Percentiles rank a stretch among this genome's conserved stretches.
phyloP scores from a whole-genome alignment of 2,113 vertebrate genomes.

The Pelecanoides urinatrix region DNA sequence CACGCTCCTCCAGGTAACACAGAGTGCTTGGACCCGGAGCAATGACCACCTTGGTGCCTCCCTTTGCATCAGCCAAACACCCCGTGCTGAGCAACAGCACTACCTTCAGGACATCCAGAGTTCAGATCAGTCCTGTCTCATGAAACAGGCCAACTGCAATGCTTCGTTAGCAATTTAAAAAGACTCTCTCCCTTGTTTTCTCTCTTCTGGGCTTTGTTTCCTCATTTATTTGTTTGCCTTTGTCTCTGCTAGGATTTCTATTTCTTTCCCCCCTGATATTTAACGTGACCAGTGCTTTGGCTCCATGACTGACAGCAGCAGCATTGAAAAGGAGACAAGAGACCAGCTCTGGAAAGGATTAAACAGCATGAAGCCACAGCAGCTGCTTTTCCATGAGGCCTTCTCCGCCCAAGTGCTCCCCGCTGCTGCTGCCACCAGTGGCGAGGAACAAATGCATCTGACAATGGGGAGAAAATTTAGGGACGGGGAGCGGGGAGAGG shows the following conservation, averaged over 20 bases:
- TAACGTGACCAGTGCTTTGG: background rate
- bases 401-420: background rate
- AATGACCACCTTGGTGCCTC: background rate
- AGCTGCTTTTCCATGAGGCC: background rate
- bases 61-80: background rate
- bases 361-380: background rate
- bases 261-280: background rate
- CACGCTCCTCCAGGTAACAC: fast-evolving
- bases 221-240: background rate
- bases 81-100: fast-evolving
- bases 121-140: background rate
- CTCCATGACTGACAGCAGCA: background rate
- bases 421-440: background rate
- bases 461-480: background rate
- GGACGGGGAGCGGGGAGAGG: fast-evolving
- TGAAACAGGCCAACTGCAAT: background rate
- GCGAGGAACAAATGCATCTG: background rate
- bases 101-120: background rate
- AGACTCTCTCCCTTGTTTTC: background rate
- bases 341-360: conserved; percentile 29
- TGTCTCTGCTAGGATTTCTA: background rate
- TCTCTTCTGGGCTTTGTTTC: background rate
- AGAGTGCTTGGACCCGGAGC: fast-evolving
- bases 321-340: background rate
- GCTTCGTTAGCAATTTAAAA: background rate